Evolutionary conservation across 1,140 invertebrate species (phyloP).

Genomic region (Lasioglossum albipes): DNA sequence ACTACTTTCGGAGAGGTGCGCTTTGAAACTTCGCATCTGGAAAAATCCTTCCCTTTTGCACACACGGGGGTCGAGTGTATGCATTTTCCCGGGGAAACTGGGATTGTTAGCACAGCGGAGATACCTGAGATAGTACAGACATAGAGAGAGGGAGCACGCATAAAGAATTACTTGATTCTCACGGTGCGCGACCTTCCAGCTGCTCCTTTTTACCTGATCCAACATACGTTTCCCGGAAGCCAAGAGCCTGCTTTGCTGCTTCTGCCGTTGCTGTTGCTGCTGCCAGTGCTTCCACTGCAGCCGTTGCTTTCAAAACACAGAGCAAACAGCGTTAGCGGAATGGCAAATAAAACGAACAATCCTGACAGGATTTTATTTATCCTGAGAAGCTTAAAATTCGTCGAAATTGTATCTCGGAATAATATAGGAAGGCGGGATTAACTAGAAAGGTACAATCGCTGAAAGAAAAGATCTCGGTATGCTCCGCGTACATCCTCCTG

Average conservation of each 20-base stretch:
- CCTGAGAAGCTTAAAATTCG: not conserved
- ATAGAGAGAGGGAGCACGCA: constrained; percentile 26
- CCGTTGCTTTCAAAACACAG: constrained; percentile 6
- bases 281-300: not conserved
- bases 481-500: too few species aligned
- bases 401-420: not conserved
- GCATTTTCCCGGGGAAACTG: constrained; percentile 10
- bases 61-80: not conserved
- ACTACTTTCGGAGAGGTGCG: not conserved
- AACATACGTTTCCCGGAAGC: constrained; percentile 4
- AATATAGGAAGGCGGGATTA: not conserved
- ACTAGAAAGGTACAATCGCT: not conserved
- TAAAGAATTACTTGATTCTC: constrained; percentile 41
- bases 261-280: too few species aligned
- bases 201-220: constrained; percentile 5
- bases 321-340: constrained; percentile 28
- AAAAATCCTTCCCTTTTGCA: not conserved
- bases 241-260: not conserved
- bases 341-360: constrained; percentile 30
- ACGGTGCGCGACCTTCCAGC: not conserved
- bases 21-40: not conserved
- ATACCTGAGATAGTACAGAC: constrained; percentile 8
- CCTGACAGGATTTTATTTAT: constrained; percentile 5
- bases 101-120: constrained; percentile 23
- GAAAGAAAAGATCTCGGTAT: not conserved